phyloP scores from a whole-genome alignment of 2,797 vertebrate genomes.

The Rachycentron canadum region DNA sequence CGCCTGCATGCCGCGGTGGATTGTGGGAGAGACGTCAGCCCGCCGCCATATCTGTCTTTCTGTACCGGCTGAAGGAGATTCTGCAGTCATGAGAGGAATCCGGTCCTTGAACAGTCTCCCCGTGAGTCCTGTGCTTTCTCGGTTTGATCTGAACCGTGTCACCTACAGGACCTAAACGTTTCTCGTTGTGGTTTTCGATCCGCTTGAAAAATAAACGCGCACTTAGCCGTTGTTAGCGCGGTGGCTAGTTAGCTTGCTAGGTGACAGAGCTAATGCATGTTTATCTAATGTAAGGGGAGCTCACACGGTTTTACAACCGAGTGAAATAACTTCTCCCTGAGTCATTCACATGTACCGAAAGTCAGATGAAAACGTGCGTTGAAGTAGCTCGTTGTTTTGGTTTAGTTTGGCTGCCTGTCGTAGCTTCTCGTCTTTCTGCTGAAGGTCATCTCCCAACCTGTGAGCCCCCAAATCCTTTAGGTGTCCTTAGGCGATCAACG shows the following conservation, averaged over 20 bases:
- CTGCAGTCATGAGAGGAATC: conserved; percentile 81
- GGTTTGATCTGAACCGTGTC: background rate
- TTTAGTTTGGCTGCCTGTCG: too few species aligned
- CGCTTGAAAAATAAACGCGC: background rate
- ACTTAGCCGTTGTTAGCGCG: conserved; percentile 35
- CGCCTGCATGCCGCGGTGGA: conserved; percentile 42
- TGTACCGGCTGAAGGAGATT: conserved; percentile 68
- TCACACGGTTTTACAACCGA: background rate
- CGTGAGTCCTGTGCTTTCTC: conserved; percentile 67
- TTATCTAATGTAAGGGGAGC: background rate
- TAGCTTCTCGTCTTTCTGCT: background rate
- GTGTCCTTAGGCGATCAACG: too few species aligned
- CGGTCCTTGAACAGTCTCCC: conserved; percentile 74
- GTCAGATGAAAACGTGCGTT: rapidly evolving
- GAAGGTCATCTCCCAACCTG: conserved; percentile 1
- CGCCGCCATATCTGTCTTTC: conserved; percentile 70
- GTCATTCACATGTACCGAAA: too few species aligned
- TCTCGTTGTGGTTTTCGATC: rapidly evolving
- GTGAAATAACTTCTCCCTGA: background rate
- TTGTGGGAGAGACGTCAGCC: conserved; percentile 73
- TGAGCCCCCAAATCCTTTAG: background rate
- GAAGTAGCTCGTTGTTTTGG: rapidly evolving
- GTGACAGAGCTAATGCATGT: conserved; percentile 14
- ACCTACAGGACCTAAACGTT: rapidly evolving
- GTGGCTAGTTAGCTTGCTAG: conserved; percentile 55